Conservation (phyloP, 2,888 invertebrate genomes). For the Protodeltote pygarga region DNA sequence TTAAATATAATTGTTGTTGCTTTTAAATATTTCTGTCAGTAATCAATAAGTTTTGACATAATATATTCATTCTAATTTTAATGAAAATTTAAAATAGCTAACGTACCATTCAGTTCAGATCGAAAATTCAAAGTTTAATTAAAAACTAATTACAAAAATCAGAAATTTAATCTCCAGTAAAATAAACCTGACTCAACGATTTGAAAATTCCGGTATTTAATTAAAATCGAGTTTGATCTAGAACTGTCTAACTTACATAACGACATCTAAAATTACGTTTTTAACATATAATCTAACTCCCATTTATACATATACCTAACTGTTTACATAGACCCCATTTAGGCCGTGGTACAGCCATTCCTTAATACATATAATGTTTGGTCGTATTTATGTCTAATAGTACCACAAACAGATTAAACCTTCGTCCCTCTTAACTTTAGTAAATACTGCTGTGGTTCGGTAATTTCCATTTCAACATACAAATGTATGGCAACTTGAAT, state of each 20-base stretch:
- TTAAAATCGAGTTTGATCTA: constrained; percentile 20
- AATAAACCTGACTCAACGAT: constrained; percentile 15
- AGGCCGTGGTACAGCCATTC: constrained; percentile 24
- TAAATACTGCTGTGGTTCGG: constrained; percentile 52
- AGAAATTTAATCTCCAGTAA: background rate
- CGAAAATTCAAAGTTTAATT: background rate
- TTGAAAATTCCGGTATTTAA: constrained; percentile 16
- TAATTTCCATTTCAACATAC: constrained; percentile 53
- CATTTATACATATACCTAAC: constrained; percentile 30
- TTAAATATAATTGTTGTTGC: no score
- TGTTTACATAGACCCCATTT: constrained; percentile 34
- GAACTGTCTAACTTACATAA: constrained; percentile 23
- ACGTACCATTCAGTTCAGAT: no score
- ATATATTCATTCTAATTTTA: no score
- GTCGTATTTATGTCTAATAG: constrained; percentile 51
- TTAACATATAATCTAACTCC: constrained; percentile 34
- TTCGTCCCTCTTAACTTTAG: constrained; percentile 54
- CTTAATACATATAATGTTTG: constrained; percentile 48
- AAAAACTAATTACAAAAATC: background rate
- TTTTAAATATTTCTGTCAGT: constrained; percentile 9
- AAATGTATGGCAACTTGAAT: constrained; percentile 65
- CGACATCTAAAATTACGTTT: constrained; percentile 38
- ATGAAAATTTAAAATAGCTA: no score
- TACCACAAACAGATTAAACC: constrained; percentile 55
- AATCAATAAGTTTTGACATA: no score